A percentile compares a stretch with the other conserved stretches of the same genome.
Conservation (phyloP, 2,888 invertebrate species). For the Tachina fera region DNA sequence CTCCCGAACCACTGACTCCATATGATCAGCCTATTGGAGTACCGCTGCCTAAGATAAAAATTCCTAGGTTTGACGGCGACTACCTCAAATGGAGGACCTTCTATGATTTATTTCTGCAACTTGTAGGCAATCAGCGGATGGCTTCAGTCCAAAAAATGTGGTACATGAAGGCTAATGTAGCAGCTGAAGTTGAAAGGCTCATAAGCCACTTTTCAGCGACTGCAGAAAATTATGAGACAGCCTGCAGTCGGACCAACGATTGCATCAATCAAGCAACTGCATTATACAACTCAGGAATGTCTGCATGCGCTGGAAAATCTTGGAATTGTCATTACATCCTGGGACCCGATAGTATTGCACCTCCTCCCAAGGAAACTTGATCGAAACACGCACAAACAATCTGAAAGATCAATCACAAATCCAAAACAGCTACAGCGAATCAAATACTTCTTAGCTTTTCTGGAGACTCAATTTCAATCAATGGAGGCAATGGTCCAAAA, state of each 20-base stretch:
- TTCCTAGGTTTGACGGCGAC: too few relatives aligned
- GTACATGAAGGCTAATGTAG: too few relatives aligned
- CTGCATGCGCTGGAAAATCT: slow-evolving; percentile 4
- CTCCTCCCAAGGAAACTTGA: slow-evolving; percentile 9
- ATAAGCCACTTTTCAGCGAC: too few relatives aligned
- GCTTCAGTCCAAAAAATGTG: too few relatives aligned
- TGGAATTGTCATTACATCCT: slow-evolving; percentile 12
- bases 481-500: slow-evolving; percentile 29
- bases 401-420: slow-evolving; percentile 7
- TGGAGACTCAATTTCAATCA: slow-evolving; percentile 4
- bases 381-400: not conserved
- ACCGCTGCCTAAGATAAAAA: too few relatives aligned
- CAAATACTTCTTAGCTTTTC: not conserved
- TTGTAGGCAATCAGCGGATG: too few relatives aligned
- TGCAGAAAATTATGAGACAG: too few relatives aligned
- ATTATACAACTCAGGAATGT: slow-evolving; percentile 20
- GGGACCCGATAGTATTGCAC: not conserved
- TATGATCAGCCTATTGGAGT: too few relatives aligned
- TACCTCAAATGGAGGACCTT: too few relatives aligned
- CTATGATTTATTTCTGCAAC: too few relatives aligned
- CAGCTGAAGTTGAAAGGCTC: too few relatives aligned
- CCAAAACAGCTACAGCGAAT: slow-evolving; percentile 5
- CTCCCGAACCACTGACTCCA: too few relatives aligned
- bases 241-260: not conserved
- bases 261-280: slow-evolving; percentile 14